Evolutionary conservation across 2,888 invertebrate genomes (phyloP), one percentile per base, ranked within the genome.

Genomic region (Eupithecia dodoneata): DNA sequence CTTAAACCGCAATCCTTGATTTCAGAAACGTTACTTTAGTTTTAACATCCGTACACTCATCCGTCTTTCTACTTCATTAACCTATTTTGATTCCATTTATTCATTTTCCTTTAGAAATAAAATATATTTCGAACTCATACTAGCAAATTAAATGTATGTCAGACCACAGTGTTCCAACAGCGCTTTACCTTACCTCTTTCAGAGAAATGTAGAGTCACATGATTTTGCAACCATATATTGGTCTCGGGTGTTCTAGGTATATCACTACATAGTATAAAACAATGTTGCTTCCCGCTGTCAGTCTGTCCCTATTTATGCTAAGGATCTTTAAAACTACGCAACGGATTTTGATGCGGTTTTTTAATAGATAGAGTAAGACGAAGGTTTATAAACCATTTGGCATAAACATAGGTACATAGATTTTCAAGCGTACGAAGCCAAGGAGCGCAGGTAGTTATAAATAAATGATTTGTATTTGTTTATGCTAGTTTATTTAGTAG

Each of bases 1-100:
- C 30, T 30, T 66, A 15, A 66, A 66, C 66, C 42, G 6, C 66
- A 66, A 15, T 42, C 15, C 7, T 30, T 30, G 30, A 30, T 30
- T 30, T 30, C 30, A 30, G 30, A 30, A 30, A 30, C 30, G 30
- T 30, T 1, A 55, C 18, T 59, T 59, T 59, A 65, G 30, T 13
- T 65, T 41, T 7, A 41, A 65, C 41, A 41, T 65, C 30, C 13
- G 30, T 30, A 41, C 65, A 65, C 41, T 41, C 65, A 65, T 41
- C 63, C 63, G 3, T 65, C 30, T 65, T 65, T 65, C 65, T 65
- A 41, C 13, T 41, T 41, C 41, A 65, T 59, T 70, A 63, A 73
- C 73, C 69, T 70, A 47, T 55, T 75, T 42, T 7, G 65, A 45
- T 76, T 76, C 71, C n/a, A 42, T 10, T 13, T 66, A 71, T 59